phyloP scores from a whole-genome alignment of 2,113 vertebrate genomes.

The Phaethornis superciliosus region DNA sequence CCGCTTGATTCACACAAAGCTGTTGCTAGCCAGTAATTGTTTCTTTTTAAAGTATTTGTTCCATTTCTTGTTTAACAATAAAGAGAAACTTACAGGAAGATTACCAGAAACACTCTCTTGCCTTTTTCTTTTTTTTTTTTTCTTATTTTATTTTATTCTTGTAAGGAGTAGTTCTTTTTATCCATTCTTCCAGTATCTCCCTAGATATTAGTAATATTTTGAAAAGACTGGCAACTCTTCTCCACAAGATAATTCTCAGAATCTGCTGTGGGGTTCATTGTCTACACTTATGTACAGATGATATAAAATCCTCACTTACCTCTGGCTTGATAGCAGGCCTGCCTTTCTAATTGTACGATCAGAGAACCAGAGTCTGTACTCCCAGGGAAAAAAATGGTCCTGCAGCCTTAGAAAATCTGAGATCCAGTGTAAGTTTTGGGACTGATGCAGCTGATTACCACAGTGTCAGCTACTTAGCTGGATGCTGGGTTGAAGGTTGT shows the following conservation, averaged over 20 bases:
- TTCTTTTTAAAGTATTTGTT: background rate
- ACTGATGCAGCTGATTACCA: rapidly evolving
- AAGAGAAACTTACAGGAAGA: slow-evolving; percentile 12
- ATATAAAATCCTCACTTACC: background rate
- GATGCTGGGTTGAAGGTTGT: background rate
- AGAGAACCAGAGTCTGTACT: background rate
- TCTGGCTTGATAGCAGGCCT: background rate
- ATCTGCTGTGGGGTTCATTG: background rate
- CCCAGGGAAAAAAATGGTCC: background rate
- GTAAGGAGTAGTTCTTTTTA: background rate
- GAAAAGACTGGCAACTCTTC: background rate
- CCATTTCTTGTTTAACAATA: background rate
- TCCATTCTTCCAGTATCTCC: background rate
- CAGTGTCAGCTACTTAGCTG: background rate
- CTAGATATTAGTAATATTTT: background rate
- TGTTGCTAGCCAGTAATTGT: slow-evolving; percentile 2
- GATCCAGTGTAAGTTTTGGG: background rate
- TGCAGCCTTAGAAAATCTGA: background rate
- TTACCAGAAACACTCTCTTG: background rate
- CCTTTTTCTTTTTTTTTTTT: background rate
- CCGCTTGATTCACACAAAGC: background rate
- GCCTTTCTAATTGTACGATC: background rate
- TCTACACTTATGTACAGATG: background rate
- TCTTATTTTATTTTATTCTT: background rate
- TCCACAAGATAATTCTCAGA: background rate